Percentiles rank a stretch among this genome's conserved stretches.
Evolutionary conservation across 2,888 invertebrate species (phyloP).

Genomic region (Calameuta pallipes): DNA sequence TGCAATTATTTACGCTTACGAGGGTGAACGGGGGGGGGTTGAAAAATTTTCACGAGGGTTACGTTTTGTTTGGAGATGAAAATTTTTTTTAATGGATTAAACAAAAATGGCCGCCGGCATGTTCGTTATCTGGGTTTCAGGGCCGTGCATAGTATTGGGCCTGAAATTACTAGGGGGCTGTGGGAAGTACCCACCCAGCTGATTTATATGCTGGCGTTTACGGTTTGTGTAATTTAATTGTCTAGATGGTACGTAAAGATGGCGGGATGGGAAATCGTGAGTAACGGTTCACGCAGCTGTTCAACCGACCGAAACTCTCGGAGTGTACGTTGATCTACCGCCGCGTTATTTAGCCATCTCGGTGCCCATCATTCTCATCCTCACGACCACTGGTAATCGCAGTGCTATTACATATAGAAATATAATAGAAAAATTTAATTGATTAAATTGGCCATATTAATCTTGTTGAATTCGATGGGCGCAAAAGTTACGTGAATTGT

Average conservation of each 20-base stretch:
- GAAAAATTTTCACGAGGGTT: background rate
- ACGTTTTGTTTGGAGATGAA: background rate
- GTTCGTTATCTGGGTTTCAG: background rate
- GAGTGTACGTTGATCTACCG: background rate
- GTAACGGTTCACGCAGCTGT: constrained; percentile 18
- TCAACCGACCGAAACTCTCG: constrained; percentile 14
- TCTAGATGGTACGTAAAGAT: constrained; percentile 48
- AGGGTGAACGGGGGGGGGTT: no score
- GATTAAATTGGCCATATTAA: background rate
- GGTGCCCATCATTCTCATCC: background rate
- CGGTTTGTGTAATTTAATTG: constrained; percentile 55
- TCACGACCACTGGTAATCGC: constrained; percentile 10
- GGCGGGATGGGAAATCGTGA: constrained; percentile 24
- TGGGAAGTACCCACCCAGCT: constrained; percentile 21
- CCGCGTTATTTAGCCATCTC: background rate
- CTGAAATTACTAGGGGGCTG: background rate
- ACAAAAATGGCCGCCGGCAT: background rate
- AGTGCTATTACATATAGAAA: background rate
- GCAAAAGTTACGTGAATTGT: background rate
- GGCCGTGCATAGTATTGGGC: background rate
- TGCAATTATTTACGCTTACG: background rate
- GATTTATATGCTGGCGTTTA: constrained; percentile 50
- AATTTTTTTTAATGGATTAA: background rate
- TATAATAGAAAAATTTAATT: background rate
- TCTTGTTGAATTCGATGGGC: background rate